Percentiles rank a stretch among this genome's conserved stretches.
Evolutionary conservation across 1,140 invertebrate species (phyloP).

Genomic region (Zaprionus africanus): DNA sequence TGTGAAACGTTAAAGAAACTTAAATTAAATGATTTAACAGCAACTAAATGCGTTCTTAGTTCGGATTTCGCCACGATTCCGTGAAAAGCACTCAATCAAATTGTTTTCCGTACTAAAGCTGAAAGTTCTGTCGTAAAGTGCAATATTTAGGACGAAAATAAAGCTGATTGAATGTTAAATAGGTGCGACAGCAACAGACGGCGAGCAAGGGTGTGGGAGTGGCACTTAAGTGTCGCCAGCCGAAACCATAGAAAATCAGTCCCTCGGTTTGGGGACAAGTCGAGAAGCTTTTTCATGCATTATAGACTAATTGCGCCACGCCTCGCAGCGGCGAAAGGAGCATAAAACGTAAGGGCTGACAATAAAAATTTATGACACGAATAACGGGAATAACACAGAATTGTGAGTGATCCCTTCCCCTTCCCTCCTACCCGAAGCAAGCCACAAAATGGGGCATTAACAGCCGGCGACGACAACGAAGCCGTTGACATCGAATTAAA

Average conservation of each 20-base stretch:
- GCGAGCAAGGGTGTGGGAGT: neutral
- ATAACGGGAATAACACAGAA: conserved; percentile 51
- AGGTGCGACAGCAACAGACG: conserved; percentile 17
- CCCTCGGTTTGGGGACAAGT: conserved; percentile 20
- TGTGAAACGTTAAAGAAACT: neutral
- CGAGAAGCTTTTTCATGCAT: conserved; percentile 37
- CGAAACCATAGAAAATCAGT: conserved; percentile 34
- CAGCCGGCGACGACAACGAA: conserved; percentile 37
- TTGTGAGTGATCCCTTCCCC: conserved; percentile 24
- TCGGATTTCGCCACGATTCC: neutral
- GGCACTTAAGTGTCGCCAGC: conserved; percentile 41
- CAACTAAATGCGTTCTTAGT: neutral
- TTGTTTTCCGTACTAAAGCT: neutral
- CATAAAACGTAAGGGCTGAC: conserved; percentile 55
- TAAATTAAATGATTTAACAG: neutral
- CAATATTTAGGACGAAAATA: neutral
- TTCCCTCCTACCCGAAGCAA: conserved; percentile 49
- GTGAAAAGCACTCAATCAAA: neutral
- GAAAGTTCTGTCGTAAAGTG: neutral
- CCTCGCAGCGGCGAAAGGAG: conserved; percentile 24
- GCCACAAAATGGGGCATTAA: conserved; percentile 68
- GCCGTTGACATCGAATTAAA: conserved; percentile 65
- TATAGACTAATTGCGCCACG: conserved; percentile 65
- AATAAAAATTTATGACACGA: conserved; percentile 73
- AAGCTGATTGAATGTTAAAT: conserved; percentile 37